A percentile compares a stretch with the other conserved stretches of the same genome.
Conservation (phyloP, 1,140 invertebrate genomes). For the Papilio xuthus region DNA sequence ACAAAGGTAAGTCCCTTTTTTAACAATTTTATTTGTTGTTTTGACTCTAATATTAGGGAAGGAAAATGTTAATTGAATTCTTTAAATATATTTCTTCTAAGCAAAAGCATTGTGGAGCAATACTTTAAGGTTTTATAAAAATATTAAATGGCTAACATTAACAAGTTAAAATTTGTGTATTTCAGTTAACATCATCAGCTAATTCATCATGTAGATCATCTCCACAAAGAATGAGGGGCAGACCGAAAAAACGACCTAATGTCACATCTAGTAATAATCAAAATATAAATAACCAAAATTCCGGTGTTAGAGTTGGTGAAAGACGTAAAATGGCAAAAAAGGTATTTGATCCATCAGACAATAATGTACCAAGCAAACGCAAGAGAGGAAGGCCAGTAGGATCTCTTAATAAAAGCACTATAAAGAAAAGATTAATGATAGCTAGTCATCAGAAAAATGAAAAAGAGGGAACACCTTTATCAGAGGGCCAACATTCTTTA, state of each 20-base stretch:
- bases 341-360: slow-evolving; percentile 91
- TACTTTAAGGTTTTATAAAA: too few relatives aligned
- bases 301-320: slow-evolving; percentile 74
- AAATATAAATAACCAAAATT: slow-evolving; percentile 66
- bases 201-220: slow-evolving; percentile 79
- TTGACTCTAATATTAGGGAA: not conserved
- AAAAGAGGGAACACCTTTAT: slow-evolving; percentile 63
- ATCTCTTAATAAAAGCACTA: slow-evolving; percentile 82
- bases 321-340: slow-evolving; percentile 85
- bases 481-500: slow-evolving; percentile 75
- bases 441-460: slow-evolving; percentile 54
- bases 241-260: slow-evolving; percentile 69
- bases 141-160: not conserved
- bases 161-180: slow-evolving; percentile 36
- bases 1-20: slow-evolving; percentile 65
- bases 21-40: not conserved
- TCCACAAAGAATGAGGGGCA: slow-evolving; percentile 72
- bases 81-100: too few relatives aligned
- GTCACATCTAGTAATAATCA: slow-evolving; percentile 65
- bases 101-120: too few relatives aligned
- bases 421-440: slow-evolving; percentile 76
- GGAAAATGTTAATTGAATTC: not conserved
- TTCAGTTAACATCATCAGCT: slow-evolving; percentile 78
- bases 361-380: slow-evolving; percentile 85
- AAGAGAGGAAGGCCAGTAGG: slow-evolving; percentile 84